Evolutionary conservation across 2,113 vertebrate genomes (phyloP).

Genomic region (Rhodinocichla rosea): DNA sequence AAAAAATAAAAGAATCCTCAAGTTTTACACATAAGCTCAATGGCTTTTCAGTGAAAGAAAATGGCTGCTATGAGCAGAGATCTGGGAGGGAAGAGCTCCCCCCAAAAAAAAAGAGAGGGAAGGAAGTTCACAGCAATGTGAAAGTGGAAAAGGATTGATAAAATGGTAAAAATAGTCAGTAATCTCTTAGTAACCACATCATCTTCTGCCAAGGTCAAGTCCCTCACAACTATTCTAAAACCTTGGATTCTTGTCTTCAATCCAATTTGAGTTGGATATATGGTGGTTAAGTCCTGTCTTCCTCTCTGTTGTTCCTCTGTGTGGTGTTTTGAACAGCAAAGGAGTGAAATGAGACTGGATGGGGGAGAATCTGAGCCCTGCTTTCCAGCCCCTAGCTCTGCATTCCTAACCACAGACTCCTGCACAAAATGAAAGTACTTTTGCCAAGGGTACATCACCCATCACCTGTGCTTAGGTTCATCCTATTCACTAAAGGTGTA

Average conservation of each 20-base stretch:
- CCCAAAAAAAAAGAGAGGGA: not conserved
- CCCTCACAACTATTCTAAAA: not conserved
- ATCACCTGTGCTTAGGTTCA: not conserved
- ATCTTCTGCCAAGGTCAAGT: not conserved
- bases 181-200: not conserved
- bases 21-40: fast-evolving
- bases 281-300: not conserved
- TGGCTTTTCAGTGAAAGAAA: not conserved
- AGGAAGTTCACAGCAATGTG: not conserved
- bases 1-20: not conserved
- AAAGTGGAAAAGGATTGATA: not conserved
- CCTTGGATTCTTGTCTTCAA: not conserved
- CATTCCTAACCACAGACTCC: not conserved
- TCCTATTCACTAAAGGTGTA: not conserved
- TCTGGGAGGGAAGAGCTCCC: not conserved
- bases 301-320: not conserved
- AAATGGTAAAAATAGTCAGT: not conserved
- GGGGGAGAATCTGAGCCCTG: not conserved
- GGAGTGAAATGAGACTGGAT: not conserved
- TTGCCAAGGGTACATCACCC: not conserved
- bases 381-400: not conserved
- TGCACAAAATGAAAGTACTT: not conserved
- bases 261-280: not conserved
- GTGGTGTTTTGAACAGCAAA: not conserved
- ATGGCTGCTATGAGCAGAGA: not conserved